phyloP scores from a whole-genome alignment of 2,888 invertebrate genomes.

The Chesias legatella region DNA sequence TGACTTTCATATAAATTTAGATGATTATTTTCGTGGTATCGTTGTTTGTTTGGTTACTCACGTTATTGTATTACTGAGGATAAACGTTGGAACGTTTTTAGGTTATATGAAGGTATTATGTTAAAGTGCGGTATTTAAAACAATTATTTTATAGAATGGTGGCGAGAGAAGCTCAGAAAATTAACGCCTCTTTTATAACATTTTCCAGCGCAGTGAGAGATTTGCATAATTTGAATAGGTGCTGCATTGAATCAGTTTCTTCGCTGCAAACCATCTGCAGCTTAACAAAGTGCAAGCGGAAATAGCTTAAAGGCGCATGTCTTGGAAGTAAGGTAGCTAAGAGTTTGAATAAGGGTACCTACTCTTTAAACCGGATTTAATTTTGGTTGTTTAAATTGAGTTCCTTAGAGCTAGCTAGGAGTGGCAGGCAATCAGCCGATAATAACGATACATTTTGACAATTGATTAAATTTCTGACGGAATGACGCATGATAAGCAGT shows the following conservation, averaged over 20 bases:
- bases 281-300: constrained; percentile 21
- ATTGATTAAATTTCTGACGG: no score
- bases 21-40: constrained; percentile 16
- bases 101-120: no score
- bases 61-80: neutral
- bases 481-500: no score
- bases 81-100: neutral
- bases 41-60: constrained; percentile 1
- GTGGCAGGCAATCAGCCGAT: constrained; percentile 3
- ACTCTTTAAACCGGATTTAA: constrained; percentile 9
- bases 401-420: constrained; percentile 10
- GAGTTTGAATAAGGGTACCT: constrained; percentile 16
- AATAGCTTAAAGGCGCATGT: constrained; percentile 22
- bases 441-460: neutral
- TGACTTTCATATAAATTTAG: constrained; percentile 48
- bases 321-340: constrained; percentile 21
- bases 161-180: neutral
- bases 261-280: constrained; percentile 15
- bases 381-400: constrained; percentile 10
- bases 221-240: constrained; percentile 6
- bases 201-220: neutral
- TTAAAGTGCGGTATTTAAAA: neutral
- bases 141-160: constrained; percentile 3
- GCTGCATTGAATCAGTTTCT: constrained; percentile 9
- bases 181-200: constrained; percentile 1